These are phyloP conservation scores for Epirrhoe alternata DNA, from an alignment of 2,888 invertebrate genomes.

Conservation along the genomic window DNA sequence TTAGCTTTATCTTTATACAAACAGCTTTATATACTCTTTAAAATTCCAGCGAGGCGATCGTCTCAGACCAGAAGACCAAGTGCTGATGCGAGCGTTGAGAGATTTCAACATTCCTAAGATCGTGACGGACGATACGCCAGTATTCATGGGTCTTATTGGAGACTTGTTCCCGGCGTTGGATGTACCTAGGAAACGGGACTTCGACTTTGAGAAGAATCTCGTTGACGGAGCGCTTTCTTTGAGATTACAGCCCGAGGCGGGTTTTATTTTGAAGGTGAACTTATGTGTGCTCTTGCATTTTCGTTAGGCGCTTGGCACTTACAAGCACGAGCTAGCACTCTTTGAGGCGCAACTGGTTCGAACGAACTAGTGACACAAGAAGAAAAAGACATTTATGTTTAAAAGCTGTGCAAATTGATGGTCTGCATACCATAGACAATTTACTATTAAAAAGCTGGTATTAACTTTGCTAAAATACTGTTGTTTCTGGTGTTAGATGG, in stretches of 20 bases:
- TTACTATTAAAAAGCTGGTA: background rate
- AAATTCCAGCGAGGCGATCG: slow-evolving; percentile 87
- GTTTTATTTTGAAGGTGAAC: slow-evolving; percentile 91
- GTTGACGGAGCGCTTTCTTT: slow-evolving; percentile 91
- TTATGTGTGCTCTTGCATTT: background rate
- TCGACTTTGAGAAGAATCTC: slow-evolving; percentile 93
- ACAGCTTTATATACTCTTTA: background rate
- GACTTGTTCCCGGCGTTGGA: slow-evolving; percentile 97
- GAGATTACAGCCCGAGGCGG: slow-evolving; percentile 95
- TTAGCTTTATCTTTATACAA: background rate
- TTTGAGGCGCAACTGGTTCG: too few relatives aligned
- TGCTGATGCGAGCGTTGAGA: slow-evolving; percentile 95
- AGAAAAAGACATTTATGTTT: too few relatives aligned
- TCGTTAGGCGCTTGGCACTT: background rate
- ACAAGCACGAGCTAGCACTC: too few relatives aligned
- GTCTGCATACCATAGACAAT: too few relatives aligned
- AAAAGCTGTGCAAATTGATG: too few relatives aligned
- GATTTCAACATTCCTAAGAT: slow-evolving; percentile 98
- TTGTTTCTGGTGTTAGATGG: slow-evolving; percentile 84
- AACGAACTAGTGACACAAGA: too few relatives aligned
- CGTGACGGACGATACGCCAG: slow-evolving; percentile 95
- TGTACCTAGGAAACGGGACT: slow-evolving; percentile 94
- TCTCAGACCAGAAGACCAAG: slow-evolving; percentile 94
- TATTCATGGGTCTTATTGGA: slow-evolving; percentile 97
- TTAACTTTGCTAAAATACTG: background rate